Percentiles rank a stretch among this genome's conserved stretches.
phyloP scores from a whole-genome alignment of 2,113 vertebrate genomes.

The Lagenorhynchus albirostris region DNA sequence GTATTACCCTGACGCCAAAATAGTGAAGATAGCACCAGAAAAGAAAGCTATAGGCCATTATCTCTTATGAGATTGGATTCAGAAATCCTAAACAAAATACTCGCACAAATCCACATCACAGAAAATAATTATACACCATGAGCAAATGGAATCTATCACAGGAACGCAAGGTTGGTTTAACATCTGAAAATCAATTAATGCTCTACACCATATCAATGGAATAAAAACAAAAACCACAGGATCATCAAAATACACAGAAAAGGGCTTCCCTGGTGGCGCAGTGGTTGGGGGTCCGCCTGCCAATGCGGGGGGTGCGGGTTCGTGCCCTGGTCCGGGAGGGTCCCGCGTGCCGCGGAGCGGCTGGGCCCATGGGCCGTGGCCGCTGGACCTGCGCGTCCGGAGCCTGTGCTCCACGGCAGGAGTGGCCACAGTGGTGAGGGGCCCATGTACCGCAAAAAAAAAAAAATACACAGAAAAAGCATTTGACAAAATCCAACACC shows the following conservation, averaged over 20 bases:
- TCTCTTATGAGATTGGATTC: too few relatives aligned
- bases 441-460: background rate
- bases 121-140: background rate
- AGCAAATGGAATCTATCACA: background rate
- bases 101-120: background rate
- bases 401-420: too few relatives aligned
- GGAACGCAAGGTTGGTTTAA: background rate
- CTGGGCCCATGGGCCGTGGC: too few relatives aligned
- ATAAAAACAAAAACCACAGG: background rate
- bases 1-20: background rate
- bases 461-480: background rate
- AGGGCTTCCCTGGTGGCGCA: background rate
- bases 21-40: background rate
- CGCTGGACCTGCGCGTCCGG: too few relatives aligned
- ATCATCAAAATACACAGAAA: background rate
- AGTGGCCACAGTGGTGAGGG: too few relatives aligned
- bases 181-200: background rate
- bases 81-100: background rate
- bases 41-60: background rate
- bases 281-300: too few relatives aligned
- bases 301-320: too few relatives aligned
- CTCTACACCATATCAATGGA: background rate
- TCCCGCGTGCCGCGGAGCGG: fast-evolving
- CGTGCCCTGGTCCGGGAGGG: too few relatives aligned
- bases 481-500: background rate